A percentile compares a stretch with the other conserved stretches of the same genome.
Evolutionary conservation across 2,797 vertebrate species (phyloP).

Genomic region (Acanthopagrus latus): DNA sequence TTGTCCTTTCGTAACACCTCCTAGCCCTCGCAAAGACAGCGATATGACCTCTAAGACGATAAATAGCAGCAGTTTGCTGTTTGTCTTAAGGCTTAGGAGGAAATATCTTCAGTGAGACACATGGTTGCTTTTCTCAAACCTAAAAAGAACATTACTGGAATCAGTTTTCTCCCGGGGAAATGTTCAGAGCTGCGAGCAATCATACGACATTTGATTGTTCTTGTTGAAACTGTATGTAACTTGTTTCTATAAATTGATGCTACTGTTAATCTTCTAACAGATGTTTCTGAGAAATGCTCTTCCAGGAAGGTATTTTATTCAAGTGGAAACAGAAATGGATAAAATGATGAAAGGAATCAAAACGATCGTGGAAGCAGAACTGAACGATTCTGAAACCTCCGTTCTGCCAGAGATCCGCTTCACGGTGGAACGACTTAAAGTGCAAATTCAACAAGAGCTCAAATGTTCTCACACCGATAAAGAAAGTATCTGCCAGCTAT

Average conservation of each 20-base stretch:
- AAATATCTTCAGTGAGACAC: not conserved
- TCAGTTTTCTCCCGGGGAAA: not conserved
- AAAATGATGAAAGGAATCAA: too few relatives aligned
- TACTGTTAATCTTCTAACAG: not conserved
- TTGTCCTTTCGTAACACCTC: slow-evolving; percentile 55
- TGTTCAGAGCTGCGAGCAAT: slow-evolving; percentile 9
- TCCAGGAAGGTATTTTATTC: not conserved
- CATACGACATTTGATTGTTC: not conserved
- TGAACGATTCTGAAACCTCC: too few relatives aligned
- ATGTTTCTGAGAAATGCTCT: slow-evolving; percentile 11
- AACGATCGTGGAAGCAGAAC: too few relatives aligned
- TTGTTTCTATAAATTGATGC: slow-evolving; percentile 4
- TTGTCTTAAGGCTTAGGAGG: not conserved
- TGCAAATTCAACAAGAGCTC: too few relatives aligned
- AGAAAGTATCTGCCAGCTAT: too few relatives aligned
- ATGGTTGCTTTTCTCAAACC: slow-evolving; percentile 29
- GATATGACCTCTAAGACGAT: slow-evolving; percentile 34
- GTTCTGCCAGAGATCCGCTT: too few relatives aligned
- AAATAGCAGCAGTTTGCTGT: slow-evolving; percentile 34
- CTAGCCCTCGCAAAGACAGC: slow-evolving; percentile 22
- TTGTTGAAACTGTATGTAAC: not conserved
- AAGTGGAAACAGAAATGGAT: too few relatives aligned
- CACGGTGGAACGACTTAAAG: too few relatives aligned
- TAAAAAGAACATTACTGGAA: not conserved
- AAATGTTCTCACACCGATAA: too few relatives aligned